A percentile compares a stretch with the other conserved stretches of the same genome.
phyloP scores from a whole-genome alignment of 2,888 invertebrate species.

The Vandiemenella viatica region DNA sequence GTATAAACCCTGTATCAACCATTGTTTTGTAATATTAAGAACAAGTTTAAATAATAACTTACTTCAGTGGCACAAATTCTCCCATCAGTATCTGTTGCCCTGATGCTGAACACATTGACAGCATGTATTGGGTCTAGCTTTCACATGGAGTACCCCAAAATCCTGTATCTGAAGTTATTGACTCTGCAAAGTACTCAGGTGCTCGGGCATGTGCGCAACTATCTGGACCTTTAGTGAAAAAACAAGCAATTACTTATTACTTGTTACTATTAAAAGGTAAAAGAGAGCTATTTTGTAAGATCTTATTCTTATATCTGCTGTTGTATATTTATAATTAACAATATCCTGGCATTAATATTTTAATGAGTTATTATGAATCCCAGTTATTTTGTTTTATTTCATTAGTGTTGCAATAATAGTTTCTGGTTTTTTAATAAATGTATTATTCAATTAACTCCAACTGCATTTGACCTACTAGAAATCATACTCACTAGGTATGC shows the following conservation, averaged over 20 bases:
- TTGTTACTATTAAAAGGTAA: background rate
- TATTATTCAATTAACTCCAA: too few species aligned
- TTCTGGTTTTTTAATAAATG: too few species aligned
- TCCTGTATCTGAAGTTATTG: slow-evolving; percentile 41
- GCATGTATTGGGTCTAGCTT: slow-evolving; percentile 37
- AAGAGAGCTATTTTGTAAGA: background rate
- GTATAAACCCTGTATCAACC: too few species aligned
- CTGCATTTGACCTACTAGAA: too few species aligned
- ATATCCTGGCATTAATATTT: too few species aligned
- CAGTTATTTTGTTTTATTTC: too few species aligned
- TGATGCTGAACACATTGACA: slow-evolving; percentile 36
- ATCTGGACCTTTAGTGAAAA: background rate
- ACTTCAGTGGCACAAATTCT: slow-evolving; percentile 1
- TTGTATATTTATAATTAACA: too few species aligned
- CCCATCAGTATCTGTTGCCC: slow-evolving; percentile 4
- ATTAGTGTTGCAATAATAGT: too few species aligned
- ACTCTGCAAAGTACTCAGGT: slow-evolving; percentile 46
- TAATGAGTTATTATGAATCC: too few species aligned
- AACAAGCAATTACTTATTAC: background rate
- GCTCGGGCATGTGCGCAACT: slow-evolving; percentile 46
- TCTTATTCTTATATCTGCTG: too few species aligned
- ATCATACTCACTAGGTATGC: slow-evolving; percentile 2
- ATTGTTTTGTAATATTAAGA: too few species aligned
- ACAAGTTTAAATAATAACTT: background rate
- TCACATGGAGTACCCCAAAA: slow-evolving; percentile 52